Conservation (phyloP, 2,888 invertebrate species). For the Campaea margaritaria region DNA sequence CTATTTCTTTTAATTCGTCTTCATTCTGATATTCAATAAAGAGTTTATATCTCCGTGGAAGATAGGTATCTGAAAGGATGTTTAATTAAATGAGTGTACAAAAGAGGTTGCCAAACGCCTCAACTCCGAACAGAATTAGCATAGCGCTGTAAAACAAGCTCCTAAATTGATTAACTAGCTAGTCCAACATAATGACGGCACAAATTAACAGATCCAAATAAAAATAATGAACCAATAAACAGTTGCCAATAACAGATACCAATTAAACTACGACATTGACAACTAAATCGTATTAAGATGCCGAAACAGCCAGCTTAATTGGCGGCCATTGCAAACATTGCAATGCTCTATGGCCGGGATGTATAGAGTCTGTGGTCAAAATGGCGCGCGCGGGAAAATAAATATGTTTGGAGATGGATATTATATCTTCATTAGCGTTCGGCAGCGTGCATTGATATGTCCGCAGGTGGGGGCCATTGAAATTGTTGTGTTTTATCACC, state of each 20-base stretch:
- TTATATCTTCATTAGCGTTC: conserved; percentile 84
- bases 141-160: not conserved
- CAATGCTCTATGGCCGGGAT: conserved; percentile 44
- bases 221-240: conserved; percentile 40
- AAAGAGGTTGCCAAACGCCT: not conserved
- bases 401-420: conserved; percentile 79
- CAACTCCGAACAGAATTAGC: not conserved
- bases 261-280: conserved; percentile 80
- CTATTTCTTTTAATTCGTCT: too few species aligned
- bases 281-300: conserved; percentile 81
- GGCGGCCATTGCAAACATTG: conserved; percentile 80
- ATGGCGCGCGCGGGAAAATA: conserved; percentile 74
- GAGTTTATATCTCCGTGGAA: too few species aligned
- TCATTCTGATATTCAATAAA: too few species aligned
- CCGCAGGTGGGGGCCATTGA: conserved; percentile 78
- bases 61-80: too few species aligned
- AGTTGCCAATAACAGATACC: conserved; percentile 64
- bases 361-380: conserved; percentile 67
- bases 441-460: conserved; percentile 80
- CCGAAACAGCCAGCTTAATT: conserved; percentile 74
- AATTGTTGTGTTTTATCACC: conserved; percentile 82
- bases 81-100: too few species aligned
- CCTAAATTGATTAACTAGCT: conserved; percentile 13
- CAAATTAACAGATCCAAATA: conserved; percentile 21
- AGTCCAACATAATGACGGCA: conserved; percentile 6